Evolutionary conservation across 2,797 vertebrate genomes (phyloP), one percentile per base, ranked within the genome.

Genomic region (Sciaenops ocellatus): DNA sequence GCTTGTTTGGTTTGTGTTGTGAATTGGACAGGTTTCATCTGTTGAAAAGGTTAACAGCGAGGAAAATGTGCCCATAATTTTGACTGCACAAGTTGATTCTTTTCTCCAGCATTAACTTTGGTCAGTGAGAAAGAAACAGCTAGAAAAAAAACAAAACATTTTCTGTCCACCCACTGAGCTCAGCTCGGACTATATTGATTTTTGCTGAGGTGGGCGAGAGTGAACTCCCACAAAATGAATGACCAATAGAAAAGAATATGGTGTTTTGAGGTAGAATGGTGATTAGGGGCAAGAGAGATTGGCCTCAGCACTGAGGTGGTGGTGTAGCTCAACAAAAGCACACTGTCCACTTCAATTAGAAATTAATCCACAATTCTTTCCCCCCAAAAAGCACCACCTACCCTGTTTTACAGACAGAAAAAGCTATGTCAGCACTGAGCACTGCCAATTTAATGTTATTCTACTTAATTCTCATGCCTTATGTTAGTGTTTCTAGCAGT

Each of bases 161-260:
- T 86, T 79, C 72, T 69, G 64, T 86, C 83, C 81, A 77, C 85
- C 81, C 82, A 84, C 85, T 80, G 80, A 78, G 73, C 80, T 73
- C 73, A 26, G 76, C 87, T 79, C 26, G 74, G 84, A 87, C 86
- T 78, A 3, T 83, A 93, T 93, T 85, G 93, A 93, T 93, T 93
- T 91, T 73, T 82, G 42, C 83, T 80, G 18, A 1, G 1, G 89
- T 82, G 73, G 87, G 75, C 9, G 60, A 84, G 80, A 69, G 73
- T 83, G 83, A 79, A 91, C 81, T 87, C 77, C 59, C 38, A 82
- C 85, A 87, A 85, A 93, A 93, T 88, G 75, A 93, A 91, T 82
- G 87, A 89, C 85, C 79, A 73, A 69, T 69, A 70, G 72, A 87
- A 86, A 73, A 82, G 47, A 79, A 82, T 60, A 73, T 72, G 66